Evolutionary conservation across 1,140 invertebrate species (phyloP).

Genomic region (Paraescarpia echinospica): DNA sequence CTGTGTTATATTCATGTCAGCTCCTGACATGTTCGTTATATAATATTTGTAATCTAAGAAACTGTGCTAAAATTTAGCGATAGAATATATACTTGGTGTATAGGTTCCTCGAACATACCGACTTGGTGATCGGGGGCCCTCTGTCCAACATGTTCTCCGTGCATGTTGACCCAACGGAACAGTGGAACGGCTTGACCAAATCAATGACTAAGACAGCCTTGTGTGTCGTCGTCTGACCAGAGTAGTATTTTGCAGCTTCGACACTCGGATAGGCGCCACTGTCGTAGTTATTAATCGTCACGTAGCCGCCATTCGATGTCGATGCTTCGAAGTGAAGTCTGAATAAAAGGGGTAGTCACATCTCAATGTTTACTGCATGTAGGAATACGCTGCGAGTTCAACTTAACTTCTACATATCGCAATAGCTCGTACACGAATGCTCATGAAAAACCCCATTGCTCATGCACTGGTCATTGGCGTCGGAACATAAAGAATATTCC

Average conservation of each 20-base stretch:
- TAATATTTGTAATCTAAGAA: too few species aligned
- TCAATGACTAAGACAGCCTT: background rate
- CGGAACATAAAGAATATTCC: too few species aligned
- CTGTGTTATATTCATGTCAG: too few species aligned
- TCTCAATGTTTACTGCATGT: background rate
- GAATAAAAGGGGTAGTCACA: background rate
- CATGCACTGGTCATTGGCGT: too few species aligned
- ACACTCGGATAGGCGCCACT: background rate
- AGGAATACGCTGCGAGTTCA: background rate
- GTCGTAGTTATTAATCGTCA: conserved; percentile 12
- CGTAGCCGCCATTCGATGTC: background rate
- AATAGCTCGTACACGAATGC: too few species aligned
- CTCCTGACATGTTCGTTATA: too few species aligned
- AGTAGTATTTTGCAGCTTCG: background rate
- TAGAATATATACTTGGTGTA: background rate
- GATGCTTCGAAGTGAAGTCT: background rate
- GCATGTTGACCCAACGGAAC: background rate
- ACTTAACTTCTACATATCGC: too few species aligned
- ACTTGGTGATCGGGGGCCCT: background rate
- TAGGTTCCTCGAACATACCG: background rate
- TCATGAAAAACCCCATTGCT: too few species aligned
- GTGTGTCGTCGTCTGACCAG: conserved; percentile 6
- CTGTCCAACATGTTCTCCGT: conserved; percentile 3
- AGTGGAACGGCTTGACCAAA: conserved; percentile 1
- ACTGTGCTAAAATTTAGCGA: too few species aligned